These are phyloP conservation scores for Aythya fuligula DNA, from an alignment of 2,797 vertebrate genomes.

Conservation along the genomic window DNA sequence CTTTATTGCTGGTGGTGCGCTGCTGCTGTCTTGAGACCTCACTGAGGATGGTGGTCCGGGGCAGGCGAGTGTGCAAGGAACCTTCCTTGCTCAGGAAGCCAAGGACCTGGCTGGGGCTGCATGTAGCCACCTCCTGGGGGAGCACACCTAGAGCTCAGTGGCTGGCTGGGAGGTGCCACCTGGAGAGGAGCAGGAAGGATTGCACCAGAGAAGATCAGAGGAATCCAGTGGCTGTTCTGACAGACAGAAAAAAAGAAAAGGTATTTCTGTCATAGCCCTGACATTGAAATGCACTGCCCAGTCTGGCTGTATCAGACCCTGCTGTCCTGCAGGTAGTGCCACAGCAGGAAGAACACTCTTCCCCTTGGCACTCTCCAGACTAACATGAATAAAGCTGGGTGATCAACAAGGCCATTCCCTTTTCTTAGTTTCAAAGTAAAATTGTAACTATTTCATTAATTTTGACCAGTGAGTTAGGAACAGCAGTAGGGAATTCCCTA, in stretches of 20 bases:
- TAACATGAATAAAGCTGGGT: not conserved
- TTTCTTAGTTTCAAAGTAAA: not conserved
- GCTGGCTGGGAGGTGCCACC: not conserved
- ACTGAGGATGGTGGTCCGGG: fast-evolving
- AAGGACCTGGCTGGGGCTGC: not conserved
- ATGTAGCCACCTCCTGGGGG: not conserved
- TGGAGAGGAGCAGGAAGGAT: not conserved
- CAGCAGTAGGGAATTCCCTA: not conserved
- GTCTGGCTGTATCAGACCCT: not conserved
- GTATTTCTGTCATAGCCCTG: not conserved
- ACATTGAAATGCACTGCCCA: not conserved
- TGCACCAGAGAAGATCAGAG: not conserved
- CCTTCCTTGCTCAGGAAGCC: not conserved
- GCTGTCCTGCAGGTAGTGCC: not conserved
- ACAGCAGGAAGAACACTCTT: not conserved
- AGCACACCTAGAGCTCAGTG: fast-evolving
- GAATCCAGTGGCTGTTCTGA: not conserved
- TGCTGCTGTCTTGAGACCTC: not conserved
- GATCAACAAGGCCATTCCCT: not conserved
- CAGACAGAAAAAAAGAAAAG: not conserved
- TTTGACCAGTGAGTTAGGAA: slow-evolving; percentile 12
- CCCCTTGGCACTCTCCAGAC: not conserved
- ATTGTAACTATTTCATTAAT: not conserved
- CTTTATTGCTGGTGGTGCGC: not conserved
- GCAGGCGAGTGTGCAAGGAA: fast-evolving